Conservation (phyloP, 2,113 vertebrate species). For the Saccopteryx leptura region DNA sequence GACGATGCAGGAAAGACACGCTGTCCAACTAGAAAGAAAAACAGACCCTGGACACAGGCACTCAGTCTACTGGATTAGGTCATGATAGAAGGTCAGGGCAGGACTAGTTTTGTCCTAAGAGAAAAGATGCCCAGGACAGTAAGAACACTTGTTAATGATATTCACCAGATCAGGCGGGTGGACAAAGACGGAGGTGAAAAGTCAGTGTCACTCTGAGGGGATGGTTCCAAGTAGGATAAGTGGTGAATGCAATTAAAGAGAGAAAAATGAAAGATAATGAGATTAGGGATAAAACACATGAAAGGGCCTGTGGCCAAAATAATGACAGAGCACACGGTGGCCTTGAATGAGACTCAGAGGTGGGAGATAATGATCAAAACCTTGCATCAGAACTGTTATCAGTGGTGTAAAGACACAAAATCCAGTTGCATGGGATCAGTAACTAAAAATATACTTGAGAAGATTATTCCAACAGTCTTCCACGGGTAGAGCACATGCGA, state of each 20-base stretch:
- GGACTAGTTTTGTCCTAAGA: constrained; percentile 29
- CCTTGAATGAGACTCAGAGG: constrained; percentile 22
- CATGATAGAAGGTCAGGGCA: neutral
- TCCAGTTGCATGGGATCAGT: constrained; percentile 16
- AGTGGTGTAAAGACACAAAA: constrained; percentile 49
- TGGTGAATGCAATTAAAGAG: constrained; percentile 80
- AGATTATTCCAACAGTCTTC: constrained; percentile 33
- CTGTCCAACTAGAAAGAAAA: neutral
- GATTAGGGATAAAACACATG: constrained; percentile 77
- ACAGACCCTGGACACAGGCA: fast-evolving
- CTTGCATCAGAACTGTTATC: neutral
- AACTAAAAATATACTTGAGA: neutral
- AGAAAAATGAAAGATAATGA: constrained; percentile 83
- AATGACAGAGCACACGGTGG: constrained; percentile 28
- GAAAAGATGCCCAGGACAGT: neutral
- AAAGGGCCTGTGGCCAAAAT: constrained; percentile 19
- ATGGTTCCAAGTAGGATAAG: constrained; percentile 60
- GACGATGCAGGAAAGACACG: fast-evolving
- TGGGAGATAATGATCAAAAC: constrained; percentile 49
- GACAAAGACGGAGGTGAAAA: constrained; percentile 68
- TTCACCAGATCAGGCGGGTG: constrained; percentile 21
- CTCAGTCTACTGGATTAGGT: neutral
- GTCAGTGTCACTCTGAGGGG: constrained; percentile 61
- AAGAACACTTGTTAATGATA: constrained; percentile 58
- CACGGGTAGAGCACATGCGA: constrained; percentile 44